Evolutionary conservation across 2,888 invertebrate genomes (phyloP), one percentile per base, ranked within the genome.

Genomic region (Sympetrum striolatum): DNA sequence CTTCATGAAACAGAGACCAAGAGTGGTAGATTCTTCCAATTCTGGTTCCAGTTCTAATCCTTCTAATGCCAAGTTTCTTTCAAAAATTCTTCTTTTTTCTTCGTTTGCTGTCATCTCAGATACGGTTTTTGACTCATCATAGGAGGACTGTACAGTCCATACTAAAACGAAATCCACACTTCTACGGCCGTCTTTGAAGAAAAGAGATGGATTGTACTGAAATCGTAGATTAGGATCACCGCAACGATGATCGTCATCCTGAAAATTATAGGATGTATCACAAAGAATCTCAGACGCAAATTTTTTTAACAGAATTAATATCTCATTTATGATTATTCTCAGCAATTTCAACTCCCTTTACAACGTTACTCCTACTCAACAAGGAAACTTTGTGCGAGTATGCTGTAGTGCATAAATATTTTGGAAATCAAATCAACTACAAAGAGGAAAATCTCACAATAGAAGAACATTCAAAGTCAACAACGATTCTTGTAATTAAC

Each of bases 1-100:
- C 96, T 98, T 98, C 91, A 98, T 95, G 94, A 98, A 98, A 94
- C 96, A 95, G 90, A 98, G 95, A 91, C 96, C 96, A 92, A 96
- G 37, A 14, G 82, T 58, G 25, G 82, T 95, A 53, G 94, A 95
- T 91, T 96, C 96, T 31, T 96, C 95, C 82, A 95, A 94, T 92
- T 96, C 97, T 91, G 95, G 94, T 93, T 98, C 98, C 91, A 97
- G 93, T 92, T 97, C 95, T 82, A 98, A 93, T 0, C 98, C 98
- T 93, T 98, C 97, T 35, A 95, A 95, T 91, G 95, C 94, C 90
- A 98, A 95, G 94, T 97, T 97, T 91, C 94, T 94, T 93, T 98
- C 97, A 93, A 97, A 98, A 53, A 96, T 94, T 92, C 94, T 93
- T 73, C 97, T 94, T 92, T 95, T 95, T 80, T 94, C 93, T 91